phyloP scores from a whole-genome alignment of 2,113 vertebrate species.

The Erpornis zantholeuca region DNA sequence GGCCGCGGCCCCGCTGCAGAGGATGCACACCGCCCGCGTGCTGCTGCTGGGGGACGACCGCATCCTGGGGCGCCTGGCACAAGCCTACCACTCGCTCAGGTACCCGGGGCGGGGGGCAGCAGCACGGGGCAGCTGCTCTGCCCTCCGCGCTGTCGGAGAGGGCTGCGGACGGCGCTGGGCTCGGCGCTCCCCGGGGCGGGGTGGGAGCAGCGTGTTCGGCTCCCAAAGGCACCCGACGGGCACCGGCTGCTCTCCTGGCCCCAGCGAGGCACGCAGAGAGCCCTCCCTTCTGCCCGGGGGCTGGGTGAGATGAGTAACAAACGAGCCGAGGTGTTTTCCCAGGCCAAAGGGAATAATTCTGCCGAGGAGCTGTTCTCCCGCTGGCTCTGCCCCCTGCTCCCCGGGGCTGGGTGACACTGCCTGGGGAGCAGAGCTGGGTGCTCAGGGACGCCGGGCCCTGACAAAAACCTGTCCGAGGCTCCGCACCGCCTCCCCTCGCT shows the following conservation, averaged over 20 bases:
- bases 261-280: fast-evolving
- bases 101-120: neutral
- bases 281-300: neutral
- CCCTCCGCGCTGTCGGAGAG: neutral
- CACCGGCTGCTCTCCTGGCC: neutral
- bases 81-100: slow-evolving; percentile 85
- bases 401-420: fast-evolving
- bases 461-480: fast-evolving
- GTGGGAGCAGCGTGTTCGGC: neutral
- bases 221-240: fast-evolving
- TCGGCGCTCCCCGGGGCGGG: fast-evolving
- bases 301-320: neutral
- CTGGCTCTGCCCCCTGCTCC: neutral
- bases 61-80: slow-evolving; percentile 85
- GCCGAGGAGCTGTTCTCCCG: neutral
- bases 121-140: neutral
- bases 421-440: neutral
- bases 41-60: slow-evolving; percentile 88
- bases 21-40: slow-evolving; percentile 83
- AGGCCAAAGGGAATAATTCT: neutral
- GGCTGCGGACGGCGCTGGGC: neutral
- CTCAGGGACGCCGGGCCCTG: too few relatives aligned
- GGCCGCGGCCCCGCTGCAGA: slow-evolving; percentile 69
- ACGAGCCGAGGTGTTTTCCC: fast-evolving
- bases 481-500: neutral